Evolutionary conservation across 2,888 invertebrate species (phyloP), one percentile per base, ranked within the genome.

Genomic region (Thereva nobilitata): DNA sequence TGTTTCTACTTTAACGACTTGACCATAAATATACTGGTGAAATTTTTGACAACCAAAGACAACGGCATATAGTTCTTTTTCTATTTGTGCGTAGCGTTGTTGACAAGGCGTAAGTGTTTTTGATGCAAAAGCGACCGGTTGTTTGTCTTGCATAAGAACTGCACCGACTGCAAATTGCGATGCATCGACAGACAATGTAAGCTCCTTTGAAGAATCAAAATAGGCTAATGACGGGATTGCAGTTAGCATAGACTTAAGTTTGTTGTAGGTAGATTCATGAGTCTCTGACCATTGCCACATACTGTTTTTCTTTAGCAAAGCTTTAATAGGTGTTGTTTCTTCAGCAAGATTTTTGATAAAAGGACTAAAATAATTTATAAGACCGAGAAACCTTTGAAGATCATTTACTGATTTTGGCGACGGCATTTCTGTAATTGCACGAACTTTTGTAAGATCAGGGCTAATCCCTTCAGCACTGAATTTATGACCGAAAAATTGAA

Each of bases 11-110:
- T n/a, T n/a, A n/a, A n/a, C n/a, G n/a, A n/a, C n/a, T n/a, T n/a
- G n/a, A n/a, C n/a, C n/a, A n/a, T n/a, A n/a, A n/a, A n/a, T n/a
- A n/a, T n/a, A n/a, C n/a, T n/a, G n/a, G n/a, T n/a, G n/a, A n/a
- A n/a, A n/a, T n/a, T n/a, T n/a, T n/a, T n/a, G n/a, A n/a, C n/a
- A n/a, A n/a, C n/a, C n/a, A n/a, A n/a, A n/a, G n/a, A n/a, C n/a
- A n/a, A n/a, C n/a, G n/a, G n/a, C n/a, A n/a, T n/a, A n/a, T 45
- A 2, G 1, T 10, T 78, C 75, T 68, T 76, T 77, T 57, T 77
- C 76, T 7, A 71, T 68, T 45, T 70, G 70, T 8, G 68, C 70
- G 47, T 66, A 70, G 7, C 54, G 50, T 55, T 64, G 45, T 12
- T 70, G 67, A 2, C 57, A 44, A 7, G n/a, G 8, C 5, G 69